These are phyloP conservation scores for Hippocampus guttulatus DNA, from an alignment of 2,113 vertebrate species.

Conservation along the genomic window DNA sequence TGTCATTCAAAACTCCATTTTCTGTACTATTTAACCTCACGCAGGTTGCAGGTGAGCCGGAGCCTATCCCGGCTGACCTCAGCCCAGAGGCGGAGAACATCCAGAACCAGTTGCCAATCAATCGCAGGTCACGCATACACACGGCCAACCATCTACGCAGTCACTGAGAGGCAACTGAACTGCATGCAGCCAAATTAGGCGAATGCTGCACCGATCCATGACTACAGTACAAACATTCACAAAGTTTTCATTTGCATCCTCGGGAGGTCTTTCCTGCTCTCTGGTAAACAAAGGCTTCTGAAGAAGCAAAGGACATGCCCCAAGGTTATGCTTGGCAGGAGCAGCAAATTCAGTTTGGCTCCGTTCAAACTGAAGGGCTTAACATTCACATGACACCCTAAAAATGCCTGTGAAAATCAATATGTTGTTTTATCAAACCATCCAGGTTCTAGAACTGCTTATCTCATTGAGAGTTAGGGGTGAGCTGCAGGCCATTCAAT, in stretches of 20 bases:
- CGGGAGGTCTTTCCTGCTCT: conserved; percentile 19
- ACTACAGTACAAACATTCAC: conserved; percentile 10
- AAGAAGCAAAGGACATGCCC: conserved; percentile 25
- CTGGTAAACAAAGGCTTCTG: conserved; percentile 50
- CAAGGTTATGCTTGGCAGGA: conserved; percentile 16
- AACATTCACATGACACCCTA: not conserved
- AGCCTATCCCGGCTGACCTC: not conserved
- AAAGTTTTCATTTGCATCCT: conserved; percentile 38
- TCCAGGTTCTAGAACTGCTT: not conserved
- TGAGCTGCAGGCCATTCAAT: too few relatives aligned
- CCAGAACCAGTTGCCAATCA: too few relatives aligned
- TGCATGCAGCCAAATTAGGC: too few relatives aligned
- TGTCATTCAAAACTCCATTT: too few relatives aligned
- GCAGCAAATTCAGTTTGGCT: conserved; percentile 1
- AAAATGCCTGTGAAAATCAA: not conserved
- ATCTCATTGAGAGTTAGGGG: not conserved
- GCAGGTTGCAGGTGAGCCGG: not conserved
- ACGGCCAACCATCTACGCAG: too few relatives aligned
- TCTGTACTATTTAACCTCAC: not conserved
- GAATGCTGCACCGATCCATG: too few relatives aligned
- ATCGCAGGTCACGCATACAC: too few relatives aligned
- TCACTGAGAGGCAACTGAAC: too few relatives aligned
- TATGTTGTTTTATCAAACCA: not conserved
- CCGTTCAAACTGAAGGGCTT: conserved; percentile 3
- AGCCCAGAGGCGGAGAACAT: not conserved